A percentile compares a stretch with the other conserved stretches of the same genome.
Conservation (phyloP, 2,113 vertebrate genomes). For the Rhagologus leucostigma region DNA sequence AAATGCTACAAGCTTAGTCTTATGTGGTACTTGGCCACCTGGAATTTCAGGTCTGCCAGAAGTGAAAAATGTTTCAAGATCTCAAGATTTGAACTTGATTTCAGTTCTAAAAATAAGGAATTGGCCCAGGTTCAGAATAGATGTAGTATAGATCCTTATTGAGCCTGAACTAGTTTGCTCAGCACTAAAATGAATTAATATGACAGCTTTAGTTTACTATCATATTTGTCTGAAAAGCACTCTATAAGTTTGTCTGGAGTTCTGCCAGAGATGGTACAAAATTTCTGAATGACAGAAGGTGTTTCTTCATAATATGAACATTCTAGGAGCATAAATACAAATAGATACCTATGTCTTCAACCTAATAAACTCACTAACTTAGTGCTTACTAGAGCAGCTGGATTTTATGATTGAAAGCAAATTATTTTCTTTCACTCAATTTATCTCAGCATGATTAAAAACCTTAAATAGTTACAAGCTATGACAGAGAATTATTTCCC, state of each 20-base stretch:
- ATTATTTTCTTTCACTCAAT: constrained; percentile 23
- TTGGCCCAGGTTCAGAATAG: background rate
- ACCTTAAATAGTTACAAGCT: background rate
- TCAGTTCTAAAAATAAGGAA: constrained; percentile 4
- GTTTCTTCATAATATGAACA: background rate
- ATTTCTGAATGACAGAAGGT: background rate
- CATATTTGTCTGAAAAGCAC: background rate
- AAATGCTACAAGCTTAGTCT: background rate
- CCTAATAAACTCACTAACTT: constrained; percentile 1
- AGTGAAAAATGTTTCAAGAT: background rate
- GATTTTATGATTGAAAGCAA: constrained; percentile 21
- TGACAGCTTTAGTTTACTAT: constrained; percentile 1
- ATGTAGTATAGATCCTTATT: background rate
- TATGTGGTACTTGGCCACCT: background rate
- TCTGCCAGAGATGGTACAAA: background rate
- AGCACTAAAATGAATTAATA: background rate
- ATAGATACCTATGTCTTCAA: background rate
- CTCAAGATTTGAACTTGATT: background rate
- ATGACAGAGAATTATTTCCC: constrained; percentile 11
- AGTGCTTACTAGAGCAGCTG: background rate
- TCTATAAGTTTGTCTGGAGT: constrained; percentile 8
- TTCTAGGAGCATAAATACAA: background rate
- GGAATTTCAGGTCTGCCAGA: background rate
- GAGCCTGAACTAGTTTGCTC: background rate
- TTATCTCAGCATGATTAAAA: constrained; percentile 39